Evolutionary conservation across 2,888 invertebrate genomes (phyloP).

Genomic region (Lithophane ornitopus): DNA sequence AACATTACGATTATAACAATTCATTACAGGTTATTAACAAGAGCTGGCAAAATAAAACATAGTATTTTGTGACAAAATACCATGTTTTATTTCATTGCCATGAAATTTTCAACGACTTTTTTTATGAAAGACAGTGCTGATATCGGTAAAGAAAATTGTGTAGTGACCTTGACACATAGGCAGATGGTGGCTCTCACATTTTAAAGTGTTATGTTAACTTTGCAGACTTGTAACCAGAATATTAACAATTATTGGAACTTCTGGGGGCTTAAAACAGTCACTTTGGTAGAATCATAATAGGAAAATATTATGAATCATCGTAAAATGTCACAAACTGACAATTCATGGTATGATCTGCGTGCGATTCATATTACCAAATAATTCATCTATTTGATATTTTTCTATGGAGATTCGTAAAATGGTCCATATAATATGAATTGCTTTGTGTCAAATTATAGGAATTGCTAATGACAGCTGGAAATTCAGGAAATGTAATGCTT

Average conservation of each 20-base stretch:
- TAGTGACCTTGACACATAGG: conserved; percentile 3
- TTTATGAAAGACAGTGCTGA: not conserved
- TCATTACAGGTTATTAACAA: not conserved
- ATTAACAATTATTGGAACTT: not conserved
- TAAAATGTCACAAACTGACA: too few species aligned
- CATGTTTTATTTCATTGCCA: not conserved
- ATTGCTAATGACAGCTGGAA: too few species aligned
- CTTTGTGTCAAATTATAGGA: too few species aligned
- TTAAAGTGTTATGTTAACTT: not conserved
- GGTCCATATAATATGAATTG: too few species aligned
- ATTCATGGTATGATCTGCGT: too few species aligned
- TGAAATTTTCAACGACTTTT: not conserved
- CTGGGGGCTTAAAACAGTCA: too few species aligned
- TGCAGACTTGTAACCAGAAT: not conserved
- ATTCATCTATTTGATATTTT: too few species aligned
- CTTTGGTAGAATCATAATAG: too few species aligned
- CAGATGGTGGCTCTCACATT: conserved; percentile 31
- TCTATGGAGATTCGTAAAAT: too few species aligned
- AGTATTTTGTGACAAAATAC: not conserved
- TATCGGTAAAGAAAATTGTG: conserved; percentile 5
- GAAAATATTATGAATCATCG: too few species aligned
- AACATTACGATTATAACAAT: not conserved
- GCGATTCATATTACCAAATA: too few species aligned
- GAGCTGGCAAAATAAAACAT: not conserved
- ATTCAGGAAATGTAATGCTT: too few species aligned